phyloP scores from a whole-genome alignment of 2,797 vertebrate genomes.

The Poecilia gillii region DNA sequence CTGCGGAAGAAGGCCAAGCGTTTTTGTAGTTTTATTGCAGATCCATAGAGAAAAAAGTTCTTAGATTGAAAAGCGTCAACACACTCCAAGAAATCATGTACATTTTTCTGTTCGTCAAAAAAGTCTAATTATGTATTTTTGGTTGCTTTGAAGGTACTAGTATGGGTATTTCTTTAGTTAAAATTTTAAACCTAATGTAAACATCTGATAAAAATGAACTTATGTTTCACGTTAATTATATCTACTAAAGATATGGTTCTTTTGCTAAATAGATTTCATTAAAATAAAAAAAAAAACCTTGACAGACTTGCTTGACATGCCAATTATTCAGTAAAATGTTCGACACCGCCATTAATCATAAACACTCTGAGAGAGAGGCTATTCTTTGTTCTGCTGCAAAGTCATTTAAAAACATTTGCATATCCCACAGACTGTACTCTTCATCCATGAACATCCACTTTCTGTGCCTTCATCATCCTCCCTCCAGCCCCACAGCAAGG shows the following conservation, averaged over 20 bases:
- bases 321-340: not conserved
- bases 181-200: not conserved
- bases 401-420: not conserved
- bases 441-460: conserved; percentile 1
- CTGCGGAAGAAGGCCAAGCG: conserved; percentile 10
- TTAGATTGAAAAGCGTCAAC: not conserved
- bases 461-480: conserved; percentile 16
- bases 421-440: conserved; percentile 14
- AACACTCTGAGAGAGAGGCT: not conserved
- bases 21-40: conserved; percentile 1
- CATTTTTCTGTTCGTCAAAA: not conserved
- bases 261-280: not conserved
- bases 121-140: not conserved
- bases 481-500: conserved; percentile 32
- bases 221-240: not conserved
- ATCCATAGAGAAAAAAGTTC: not conserved
- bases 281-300: not conserved
- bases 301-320: not conserved
- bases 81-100: not conserved
- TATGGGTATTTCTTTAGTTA: not conserved
- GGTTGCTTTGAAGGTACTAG: not conserved
- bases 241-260: not conserved
- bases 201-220: not conserved
- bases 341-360: conserved; percentile 7
- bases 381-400: conserved; percentile 1